A percentile compares a stretch with the other conserved stretches of the same genome.
Conservation (phyloP, 1,140 invertebrate genomes). For the Hydropsyche tenuis region DNA sequence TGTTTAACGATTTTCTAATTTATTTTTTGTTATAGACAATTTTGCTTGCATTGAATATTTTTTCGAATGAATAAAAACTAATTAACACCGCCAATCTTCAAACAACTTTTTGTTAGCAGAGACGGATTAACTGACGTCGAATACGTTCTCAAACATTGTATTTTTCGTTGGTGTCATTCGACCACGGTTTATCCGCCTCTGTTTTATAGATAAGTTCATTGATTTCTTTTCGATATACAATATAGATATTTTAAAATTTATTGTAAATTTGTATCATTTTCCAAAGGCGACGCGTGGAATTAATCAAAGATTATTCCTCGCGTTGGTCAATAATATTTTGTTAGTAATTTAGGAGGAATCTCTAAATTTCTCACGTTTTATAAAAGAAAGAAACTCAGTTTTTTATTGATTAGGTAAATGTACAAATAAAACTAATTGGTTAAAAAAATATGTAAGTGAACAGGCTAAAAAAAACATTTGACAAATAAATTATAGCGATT, state of each 20-base stretch:
- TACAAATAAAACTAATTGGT: slow-evolving; percentile 23
- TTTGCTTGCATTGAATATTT: too few species aligned
- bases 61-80: too few species aligned
- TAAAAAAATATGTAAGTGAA: slow-evolving; percentile 1
- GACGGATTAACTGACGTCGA: too few species aligned
- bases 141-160: too few species aligned
- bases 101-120: background rate
- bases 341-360: slow-evolving; percentile 2
- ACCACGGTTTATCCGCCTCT: too few species aligned
- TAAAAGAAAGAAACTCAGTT: background rate
- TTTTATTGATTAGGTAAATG: slow-evolving; percentile 14
- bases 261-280: slow-evolving; percentile 1
- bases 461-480: background rate
- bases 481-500: background rate
- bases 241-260: background rate
- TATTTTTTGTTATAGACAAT: too few species aligned
- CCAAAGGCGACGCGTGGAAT: background rate
- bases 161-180: too few species aligned
- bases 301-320: background rate
- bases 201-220: too few species aligned
- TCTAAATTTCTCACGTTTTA: background rate
- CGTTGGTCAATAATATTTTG: background rate
- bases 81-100: background rate
- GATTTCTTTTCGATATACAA: too few species aligned
- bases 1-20: too few species aligned